Evolutionary conservation across 2,888 invertebrate species (phyloP), one percentile per base, ranked within the genome.

Genomic region (Acanthosepion esculentum): DNA sequence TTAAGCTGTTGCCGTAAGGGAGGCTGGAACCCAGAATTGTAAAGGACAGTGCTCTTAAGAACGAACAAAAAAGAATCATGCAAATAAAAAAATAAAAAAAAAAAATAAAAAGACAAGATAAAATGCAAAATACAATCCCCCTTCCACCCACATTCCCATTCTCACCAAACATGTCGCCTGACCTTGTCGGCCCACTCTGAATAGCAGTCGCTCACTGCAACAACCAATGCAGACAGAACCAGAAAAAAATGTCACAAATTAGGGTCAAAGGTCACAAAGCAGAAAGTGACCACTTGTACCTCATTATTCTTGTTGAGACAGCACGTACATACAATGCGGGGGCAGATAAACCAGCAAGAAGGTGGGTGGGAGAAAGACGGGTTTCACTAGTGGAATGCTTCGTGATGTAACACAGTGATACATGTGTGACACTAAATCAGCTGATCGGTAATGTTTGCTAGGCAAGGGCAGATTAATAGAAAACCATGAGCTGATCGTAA

Each of bases 231-330:
- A 78, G 78, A n/a, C 78, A n/a, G 15, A 78, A 78, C 78, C n/a
- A 78, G 78, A 78, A 78, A 78, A 78, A 78, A 78, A 78, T n/a
- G 78, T 78, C n/a, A 78, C 78, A 78, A 59, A 59, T 59, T 59
- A 59, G 59, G 59, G 59, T 59, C 59, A 59, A 78, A 78, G 78
- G 78, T 78, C 78, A n/a, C n/a, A n/a, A n/a, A n/a, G n/a, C 78
- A 78, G 78, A 55, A 18, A 78, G 78, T n/a, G 78, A n/a, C 78
- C 78, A 78, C 29, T n/a, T n/a, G 78, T 78, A 78, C 78, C 78
- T 78, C 78, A 78, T 78, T 78, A 78, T 5, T 10, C n/a, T n/a
- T 3, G n/a, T n/a, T 15, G 15, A 29, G 78, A 78, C 78, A n/a
- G 15, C 78, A 78, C 78, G 78, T 78, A 78, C 12, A 23, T 78